Base-by-base conservation (phyloP, 2,888 invertebrate species). In the Diloba caeruleocephala region DNA sequence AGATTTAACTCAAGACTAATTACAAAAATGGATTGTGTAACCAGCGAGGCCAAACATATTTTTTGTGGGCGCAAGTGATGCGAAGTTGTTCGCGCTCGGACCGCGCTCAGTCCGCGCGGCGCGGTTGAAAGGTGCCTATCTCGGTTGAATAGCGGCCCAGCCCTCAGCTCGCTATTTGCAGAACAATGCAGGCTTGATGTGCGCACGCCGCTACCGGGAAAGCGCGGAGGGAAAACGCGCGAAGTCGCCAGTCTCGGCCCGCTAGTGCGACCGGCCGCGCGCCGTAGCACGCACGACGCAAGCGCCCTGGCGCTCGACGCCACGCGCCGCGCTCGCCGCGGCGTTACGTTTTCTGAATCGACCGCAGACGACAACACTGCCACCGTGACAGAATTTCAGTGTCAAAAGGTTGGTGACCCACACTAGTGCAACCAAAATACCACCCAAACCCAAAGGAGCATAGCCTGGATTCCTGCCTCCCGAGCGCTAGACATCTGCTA, bases 181-280 rank as follows among this genome's bases (percentile, higher is more conserved):
- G 92, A 91, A 90, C 90, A 92, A 89, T 89, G 86, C 88, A 90
- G 90, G 90, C 85, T 91, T 89, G 88, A 87, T 88, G 88, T 91
- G 92, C 92, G 92, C 92, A 90, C 90, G 90, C 88, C 87, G 84
- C 81, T 78, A 81, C 81, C 80, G 90, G 92, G 92, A 90, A 92
- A 92, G 84, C 88, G 89, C 83, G 88, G 86, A 89, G 90, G 87
- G 87, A 87, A 88, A 87, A 83, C 84, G 89, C 86, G 83, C 82
- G 78, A 81, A 82, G 68, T 74, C 71, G 80, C 68, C 92, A 92
- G 92, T 92, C 86, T 89, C 79, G 84, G 90, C 78, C 85, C 83
- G 90, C 85, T 79, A 86, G 90, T 85, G 92, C 86, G 88, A 82
- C 81, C 82, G 90, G 90, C 86, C 89, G 91, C 91, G 91, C 92